Evolutionary conservation across 2,113 vertebrate species (phyloP), one percentile per base, ranked within the genome.

Genomic region (Callionymus lyra): DNA sequence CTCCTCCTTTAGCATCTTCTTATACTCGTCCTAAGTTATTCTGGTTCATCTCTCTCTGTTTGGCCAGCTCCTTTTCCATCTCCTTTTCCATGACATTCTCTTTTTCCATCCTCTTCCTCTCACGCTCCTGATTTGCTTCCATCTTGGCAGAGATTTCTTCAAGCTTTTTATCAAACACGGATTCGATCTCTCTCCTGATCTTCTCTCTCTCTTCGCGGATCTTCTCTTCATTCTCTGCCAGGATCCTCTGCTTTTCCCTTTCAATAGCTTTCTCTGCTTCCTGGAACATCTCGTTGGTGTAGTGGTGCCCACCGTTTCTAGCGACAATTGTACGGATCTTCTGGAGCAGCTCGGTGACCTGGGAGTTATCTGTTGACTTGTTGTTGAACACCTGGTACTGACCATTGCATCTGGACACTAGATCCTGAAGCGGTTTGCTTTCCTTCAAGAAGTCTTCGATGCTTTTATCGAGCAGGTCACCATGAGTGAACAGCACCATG

Each of bases 371-470:
- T 1, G 1, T 12, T 33, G 34, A 64, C 4, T 19, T 50, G 56
- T 86, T 86, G 55, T 61, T 55, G 38, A 85, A 77, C 39, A 76
- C 58, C 8, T 45, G 68, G 46, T 32, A 79, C 31, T 77, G 72
- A 6, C 39, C 31, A 1, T 60, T 68, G 16, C 78, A 82, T 43
- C 47, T 47, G 0, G 1, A 2, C 32, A 81, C 37, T 9, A 83
- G 37, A 4, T 57, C 46, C 1, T 31, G 15, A 12, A 82, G 61
- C 6, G 62, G 66, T 1, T 1, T 40, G 35, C 41, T 64, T 6
- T 72, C 66, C 9, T 72, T 63, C 2, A 72, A 34, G 34, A 12
- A 52, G 0, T 68, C 34, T 46, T 63, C 47, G 27, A 65, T 43
- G 0, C 38, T 37, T 0, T 62, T 51, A 12, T 62, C 59, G 12